These are phyloP conservation scores for Polydesmus complanatus DNA, from an alignment of 2,888 invertebrate genomes.

Conservation along the genomic window DNA sequence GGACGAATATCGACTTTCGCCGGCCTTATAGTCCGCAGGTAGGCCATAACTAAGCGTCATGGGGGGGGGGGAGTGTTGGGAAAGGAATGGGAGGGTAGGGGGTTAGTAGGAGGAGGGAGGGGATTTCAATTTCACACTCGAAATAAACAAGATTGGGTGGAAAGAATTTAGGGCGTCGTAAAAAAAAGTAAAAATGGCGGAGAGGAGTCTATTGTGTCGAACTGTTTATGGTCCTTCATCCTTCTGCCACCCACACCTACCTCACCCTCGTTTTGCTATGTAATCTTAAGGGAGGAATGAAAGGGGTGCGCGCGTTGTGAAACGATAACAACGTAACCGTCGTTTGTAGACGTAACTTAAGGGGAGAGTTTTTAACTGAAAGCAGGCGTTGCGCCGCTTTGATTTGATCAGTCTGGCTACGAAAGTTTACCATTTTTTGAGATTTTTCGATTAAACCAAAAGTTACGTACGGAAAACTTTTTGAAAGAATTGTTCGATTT, in stretches of 20 bases:
- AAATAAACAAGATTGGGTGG: conserved; percentile 2
- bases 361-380: neutral
- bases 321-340: no score
- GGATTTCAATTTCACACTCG: conserved; percentile 2
- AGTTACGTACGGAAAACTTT: no score
- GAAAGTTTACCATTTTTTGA: no score
- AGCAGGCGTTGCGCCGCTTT: neutral
- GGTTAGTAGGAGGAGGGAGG: neutral
- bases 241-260: no score
- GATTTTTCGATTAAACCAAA: no score
- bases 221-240: neutral
- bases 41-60: neutral
- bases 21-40: neutral
- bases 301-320: no score
- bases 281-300: no score
- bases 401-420: neutral
- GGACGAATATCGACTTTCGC: conserved; percentile 89
- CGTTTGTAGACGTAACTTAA: no score
- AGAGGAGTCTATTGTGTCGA: neutral
- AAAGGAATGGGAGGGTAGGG: neutral
- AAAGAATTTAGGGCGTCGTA: conserved; percentile 1
- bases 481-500: no score
- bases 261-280: no score
- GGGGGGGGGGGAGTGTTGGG: neutral
- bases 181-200: neutral